A percentile compares a stretch with the other conserved stretches of the same genome.
Evolutionary conservation across 2,113 vertebrate species (phyloP).

Genomic region (Crotalus viridis): DNA sequence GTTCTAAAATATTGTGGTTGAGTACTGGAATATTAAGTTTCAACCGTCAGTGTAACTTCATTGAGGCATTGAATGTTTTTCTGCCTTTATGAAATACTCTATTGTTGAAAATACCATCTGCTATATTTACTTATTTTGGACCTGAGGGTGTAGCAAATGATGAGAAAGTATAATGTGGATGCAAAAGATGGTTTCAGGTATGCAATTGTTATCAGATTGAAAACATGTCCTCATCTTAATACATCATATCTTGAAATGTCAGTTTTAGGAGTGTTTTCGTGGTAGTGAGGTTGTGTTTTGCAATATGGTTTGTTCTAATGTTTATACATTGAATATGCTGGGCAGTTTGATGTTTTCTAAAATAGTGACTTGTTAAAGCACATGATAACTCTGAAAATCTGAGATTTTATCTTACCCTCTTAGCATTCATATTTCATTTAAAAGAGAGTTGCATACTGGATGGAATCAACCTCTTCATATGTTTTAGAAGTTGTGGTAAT

Average conservation of each 20-base stretch:
- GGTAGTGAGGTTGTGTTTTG: neutral
- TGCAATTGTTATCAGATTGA: neutral
- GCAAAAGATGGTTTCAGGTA: neutral
- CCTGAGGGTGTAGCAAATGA: neutral
- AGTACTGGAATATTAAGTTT: neutral
- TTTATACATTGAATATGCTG: slow-evolving; percentile 3
- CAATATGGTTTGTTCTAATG: neutral
- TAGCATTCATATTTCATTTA: neutral
- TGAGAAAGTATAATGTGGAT: neutral
- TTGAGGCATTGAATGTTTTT: neutral
- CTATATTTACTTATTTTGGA: neutral
- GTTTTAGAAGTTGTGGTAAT: neutral
- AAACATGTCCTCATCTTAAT: neutral
- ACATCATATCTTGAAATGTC: neutral
- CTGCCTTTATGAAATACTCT: neutral
- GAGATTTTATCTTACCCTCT: neutral
- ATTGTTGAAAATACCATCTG: neutral
- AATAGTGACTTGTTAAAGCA: neutral
- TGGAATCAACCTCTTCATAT: neutral
- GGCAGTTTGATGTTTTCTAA: neutral
- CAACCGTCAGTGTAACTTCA: neutral
- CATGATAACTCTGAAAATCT: neutral
- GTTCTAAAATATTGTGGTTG: neutral
- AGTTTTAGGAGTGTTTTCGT: neutral
- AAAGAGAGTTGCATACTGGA: neutral